phyloP scores from a whole-genome alignment of 2,113 vertebrate species.

The Pterocles orientalis region DNA sequence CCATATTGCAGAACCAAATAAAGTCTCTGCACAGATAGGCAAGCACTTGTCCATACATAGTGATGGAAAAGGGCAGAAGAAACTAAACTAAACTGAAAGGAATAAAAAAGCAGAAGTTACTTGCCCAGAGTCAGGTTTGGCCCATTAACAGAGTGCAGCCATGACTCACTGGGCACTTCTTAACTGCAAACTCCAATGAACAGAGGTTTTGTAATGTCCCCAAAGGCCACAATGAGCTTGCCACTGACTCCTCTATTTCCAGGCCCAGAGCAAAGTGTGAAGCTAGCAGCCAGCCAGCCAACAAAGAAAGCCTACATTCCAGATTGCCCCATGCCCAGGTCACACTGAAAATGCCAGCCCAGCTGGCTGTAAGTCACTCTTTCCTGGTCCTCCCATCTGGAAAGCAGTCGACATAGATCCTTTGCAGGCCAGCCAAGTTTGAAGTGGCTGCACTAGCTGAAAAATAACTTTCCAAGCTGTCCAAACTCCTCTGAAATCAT shows the following conservation, averaged over 20 bases:
- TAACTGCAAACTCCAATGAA: not conserved
- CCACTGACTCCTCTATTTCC: slow-evolving; percentile 2
- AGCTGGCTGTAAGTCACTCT: not conserved
- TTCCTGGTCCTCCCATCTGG: not conserved
- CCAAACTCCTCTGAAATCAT: not conserved
- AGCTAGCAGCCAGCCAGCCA: not conserved
- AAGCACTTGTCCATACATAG: not conserved
- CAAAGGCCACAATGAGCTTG: not conserved
- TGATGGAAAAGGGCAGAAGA: not conserved
- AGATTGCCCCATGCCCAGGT: not conserved
- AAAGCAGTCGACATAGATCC: not conserved
- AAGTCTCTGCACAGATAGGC: not conserved
- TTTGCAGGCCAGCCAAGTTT: not conserved
- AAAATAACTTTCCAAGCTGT: not conserved
- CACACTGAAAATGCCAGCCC: not conserved
- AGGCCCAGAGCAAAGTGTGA: not conserved
- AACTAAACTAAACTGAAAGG: not conserved
- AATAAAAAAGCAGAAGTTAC: not conserved
- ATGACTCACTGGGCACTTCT: not conserved
- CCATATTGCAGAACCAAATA: not conserved
- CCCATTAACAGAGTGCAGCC: not conserved
- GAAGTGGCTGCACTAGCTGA: not conserved
- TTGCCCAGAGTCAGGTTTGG: not conserved
- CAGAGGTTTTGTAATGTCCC: not conserved
- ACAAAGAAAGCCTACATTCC: not conserved